Evolutionary conservation across 2,888 invertebrate species (phyloP), one percentile per base, ranked within the genome.

Genomic region (Agrotis clavis): DNA sequence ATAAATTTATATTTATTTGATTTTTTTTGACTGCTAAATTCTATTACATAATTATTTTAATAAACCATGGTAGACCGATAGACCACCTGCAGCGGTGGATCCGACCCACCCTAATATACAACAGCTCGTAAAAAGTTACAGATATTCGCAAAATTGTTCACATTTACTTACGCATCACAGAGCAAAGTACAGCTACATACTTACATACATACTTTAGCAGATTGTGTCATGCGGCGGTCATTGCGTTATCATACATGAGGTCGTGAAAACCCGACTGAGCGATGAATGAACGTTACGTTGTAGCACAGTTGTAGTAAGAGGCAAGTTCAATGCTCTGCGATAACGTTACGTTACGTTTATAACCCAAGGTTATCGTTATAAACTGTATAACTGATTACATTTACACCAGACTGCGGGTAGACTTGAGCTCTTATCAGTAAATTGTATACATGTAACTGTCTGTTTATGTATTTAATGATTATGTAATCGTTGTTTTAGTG

Each of bases 391-490:
- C 45, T 48, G 19, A 50, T 57, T 70, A 41, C 11, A 41, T 41
- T 2, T 7, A 18, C 30, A 45, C 50, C 25, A 76, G 79, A 79
- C 76, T 1, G 50, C 50, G 25, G 11, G 60, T n/a, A 79, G 75
- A 48, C 73, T 4, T 47, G 0, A 13, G 5, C 2, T 53, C 51
- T 77, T 74, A 69, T 59, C 47, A 13, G 47, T 51, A 35, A 21
- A 67, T 25, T 51, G n/a, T 56, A 1, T 25, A 16, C 21, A 5
- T 50, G 4, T 48, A n/a, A n/a, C 9, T n/a, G 14, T 30, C n/a
- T 56, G 48, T n/a, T 30, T 41, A 41, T 6, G 9, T 56, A 48
- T 41, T 9, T 66, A 19, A 19, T 30, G 25, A 67, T 7, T 25
- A 21, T 18, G 25, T 75, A 56, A 76, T 57, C 21, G 45, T 2